These are phyloP conservation scores for Drosophila navojoa DNA, from an alignment of 1,140 invertebrate genomes.

Conservation along the genomic window DNA sequence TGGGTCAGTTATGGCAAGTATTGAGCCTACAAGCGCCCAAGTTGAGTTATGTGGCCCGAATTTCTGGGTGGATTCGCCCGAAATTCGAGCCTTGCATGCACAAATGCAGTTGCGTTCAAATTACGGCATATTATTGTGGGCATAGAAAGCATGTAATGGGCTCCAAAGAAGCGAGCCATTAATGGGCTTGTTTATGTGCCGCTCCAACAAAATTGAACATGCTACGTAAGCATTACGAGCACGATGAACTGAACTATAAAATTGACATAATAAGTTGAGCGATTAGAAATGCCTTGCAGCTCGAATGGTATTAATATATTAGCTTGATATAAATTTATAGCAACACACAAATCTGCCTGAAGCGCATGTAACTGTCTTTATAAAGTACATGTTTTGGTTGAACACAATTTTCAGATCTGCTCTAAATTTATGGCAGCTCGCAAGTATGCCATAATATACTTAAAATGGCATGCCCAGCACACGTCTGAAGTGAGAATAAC, in stretches of 20 bases:
- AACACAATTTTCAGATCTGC: neutral
- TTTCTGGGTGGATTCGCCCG: constrained; percentile 27
- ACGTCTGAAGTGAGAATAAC: neutral
- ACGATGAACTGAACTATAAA: neutral
- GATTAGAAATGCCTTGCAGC: too few relatives aligned
- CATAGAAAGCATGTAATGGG: constrained; percentile 42
- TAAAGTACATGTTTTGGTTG: neutral
- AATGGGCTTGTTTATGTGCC: constrained; percentile 28
- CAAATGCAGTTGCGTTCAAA: constrained; percentile 40
- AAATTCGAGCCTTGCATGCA: constrained; percentile 62
- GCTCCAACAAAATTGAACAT: constrained; percentile 26
- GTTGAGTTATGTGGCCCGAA: constrained; percentile 58
- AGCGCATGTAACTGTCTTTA: neutral
- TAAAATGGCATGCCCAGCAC: neutral
- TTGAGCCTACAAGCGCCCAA: neutral
- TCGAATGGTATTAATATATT: neutral
- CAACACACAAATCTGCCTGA: neutral
- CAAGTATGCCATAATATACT: neutral
- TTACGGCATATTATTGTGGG: constrained; percentile 46
- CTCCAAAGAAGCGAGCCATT: constrained; percentile 19
- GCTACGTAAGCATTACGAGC: neutral
- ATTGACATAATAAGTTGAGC: neutral
- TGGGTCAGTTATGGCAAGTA: constrained; percentile 43
- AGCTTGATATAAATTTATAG: constrained; percentile 6
- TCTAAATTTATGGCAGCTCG: constrained; percentile 8